Evolutionary conservation across 2,113 vertebrate species (phyloP).

Genomic region (Corythaeola cristata): DNA sequence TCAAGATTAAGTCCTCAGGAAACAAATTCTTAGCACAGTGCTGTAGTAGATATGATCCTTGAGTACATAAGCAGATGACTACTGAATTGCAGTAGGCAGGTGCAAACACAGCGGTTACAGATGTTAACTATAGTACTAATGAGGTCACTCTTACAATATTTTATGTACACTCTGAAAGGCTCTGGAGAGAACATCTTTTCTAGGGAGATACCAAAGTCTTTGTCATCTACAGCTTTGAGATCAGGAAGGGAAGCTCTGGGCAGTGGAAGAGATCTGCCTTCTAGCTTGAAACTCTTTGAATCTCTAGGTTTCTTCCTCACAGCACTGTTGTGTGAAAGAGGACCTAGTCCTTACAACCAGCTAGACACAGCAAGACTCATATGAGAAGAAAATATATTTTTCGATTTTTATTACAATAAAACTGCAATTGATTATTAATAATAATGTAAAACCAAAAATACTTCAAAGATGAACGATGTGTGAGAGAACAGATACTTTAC

Average conservation of each 20-base stretch:
- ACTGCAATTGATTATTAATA: not conserved
- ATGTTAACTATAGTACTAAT: not conserved
- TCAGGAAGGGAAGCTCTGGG: not conserved
- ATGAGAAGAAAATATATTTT: not conserved
- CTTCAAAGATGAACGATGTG: not conserved
- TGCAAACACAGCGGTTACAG: not conserved
- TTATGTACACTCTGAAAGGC: not conserved
- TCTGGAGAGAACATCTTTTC: not conserved
- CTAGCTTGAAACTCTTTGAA: not conserved
- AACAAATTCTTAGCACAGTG: not conserved
- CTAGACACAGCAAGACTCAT: not conserved
- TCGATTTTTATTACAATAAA: not conserved
- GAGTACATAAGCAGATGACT: not conserved
- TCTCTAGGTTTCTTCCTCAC: not conserved
- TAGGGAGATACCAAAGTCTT: not conserved
- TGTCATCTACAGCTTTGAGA: not conserved
- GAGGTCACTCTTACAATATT: not conserved
- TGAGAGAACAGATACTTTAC: not conserved
- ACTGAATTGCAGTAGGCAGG: not conserved
- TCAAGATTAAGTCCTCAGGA: not conserved
- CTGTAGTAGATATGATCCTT: not conserved
- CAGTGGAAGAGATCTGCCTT: not conserved
- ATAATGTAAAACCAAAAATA: not conserved
- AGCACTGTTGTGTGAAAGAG: not conserved
- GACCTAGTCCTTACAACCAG: not conserved